phyloP scores from a whole-genome alignment of 2,113 vertebrate species.

The Penelope pileata region DNA sequence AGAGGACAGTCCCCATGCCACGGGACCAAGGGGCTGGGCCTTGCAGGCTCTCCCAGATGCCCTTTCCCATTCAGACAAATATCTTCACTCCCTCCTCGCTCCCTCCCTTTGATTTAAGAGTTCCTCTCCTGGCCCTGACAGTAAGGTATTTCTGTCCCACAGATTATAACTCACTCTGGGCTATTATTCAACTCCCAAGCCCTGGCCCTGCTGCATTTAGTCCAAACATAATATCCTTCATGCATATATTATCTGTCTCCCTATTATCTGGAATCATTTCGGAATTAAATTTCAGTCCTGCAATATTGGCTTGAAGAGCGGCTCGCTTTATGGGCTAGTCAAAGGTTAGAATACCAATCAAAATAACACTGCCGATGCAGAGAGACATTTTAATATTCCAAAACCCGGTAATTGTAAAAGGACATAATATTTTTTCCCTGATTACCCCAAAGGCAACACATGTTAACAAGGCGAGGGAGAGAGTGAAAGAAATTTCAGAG shows the following conservation, averaged over 20 bases:
- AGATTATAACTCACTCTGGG: constrained; percentile 93
- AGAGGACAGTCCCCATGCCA: neutral
- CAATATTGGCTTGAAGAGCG: constrained; percentile 91
- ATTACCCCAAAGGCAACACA: constrained; percentile 91
- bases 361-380: constrained; percentile 93
- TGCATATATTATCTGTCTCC: constrained; percentile 99
- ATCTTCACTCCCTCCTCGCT: constrained; percentile 62
- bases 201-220: constrained; percentile 88
- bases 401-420: constrained; percentile 98
- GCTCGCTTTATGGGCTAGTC: constrained; percentile 93
- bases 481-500: constrained; percentile 84
- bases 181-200: constrained; percentile 97
- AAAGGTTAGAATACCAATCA: constrained; percentile 99
- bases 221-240: constrained; percentile 99
- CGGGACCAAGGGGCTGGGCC: constrained; percentile 11
- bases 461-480: constrained; percentile 84
- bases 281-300: constrained; percentile 96
- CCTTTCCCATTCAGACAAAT: constrained; percentile 68
- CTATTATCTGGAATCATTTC: constrained; percentile 98
- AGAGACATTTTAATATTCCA: constrained; percentile 99
- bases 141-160: constrained; percentile 96
- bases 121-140: constrained; percentile 93
- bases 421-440: constrained; percentile 94
- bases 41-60: constrained; percentile 56
- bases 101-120: constrained; percentile 91